Conservation (phyloP, 2,888 invertebrate genomes). For the Pilophorus perplexus region DNA sequence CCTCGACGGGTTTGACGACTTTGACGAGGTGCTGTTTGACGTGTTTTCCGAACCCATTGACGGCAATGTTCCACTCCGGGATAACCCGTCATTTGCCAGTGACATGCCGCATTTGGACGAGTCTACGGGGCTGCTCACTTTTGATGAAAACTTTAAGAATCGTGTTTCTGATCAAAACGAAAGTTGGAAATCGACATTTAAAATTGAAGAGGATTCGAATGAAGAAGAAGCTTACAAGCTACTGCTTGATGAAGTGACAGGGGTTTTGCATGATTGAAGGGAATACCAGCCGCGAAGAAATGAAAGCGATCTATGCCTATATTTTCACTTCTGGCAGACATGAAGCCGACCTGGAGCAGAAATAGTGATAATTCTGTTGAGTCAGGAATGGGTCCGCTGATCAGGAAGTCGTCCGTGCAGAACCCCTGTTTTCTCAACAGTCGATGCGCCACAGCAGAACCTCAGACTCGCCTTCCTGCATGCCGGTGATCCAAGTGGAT, state of each 20-base stretch:
- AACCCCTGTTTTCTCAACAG: no score
- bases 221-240: constrained; percentile 28
- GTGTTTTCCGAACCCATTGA: constrained; percentile 15
- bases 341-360: no score
- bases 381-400: no score
- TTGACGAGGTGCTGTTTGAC: constrained; percentile 44
- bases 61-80: background rate
- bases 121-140: constrained; percentile 42
- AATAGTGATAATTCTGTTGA: no score
- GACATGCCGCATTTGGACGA: constrained; percentile 43
- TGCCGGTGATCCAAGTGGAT: no score
- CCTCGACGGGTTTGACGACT: constrained; percentile 45
- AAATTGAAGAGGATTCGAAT: background rate
- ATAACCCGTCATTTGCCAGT: background rate
- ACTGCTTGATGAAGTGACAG: constrained; percentile 44
- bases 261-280: constrained; percentile 38
- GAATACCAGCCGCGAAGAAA: no score
- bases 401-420: no score
- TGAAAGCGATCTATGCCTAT: no score
- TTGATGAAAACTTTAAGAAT: constrained; percentile 30
- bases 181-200: constrained; percentile 25
- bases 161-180: background rate
- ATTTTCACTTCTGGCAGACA: no score
- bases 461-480: no score
- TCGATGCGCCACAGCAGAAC: no score